Evolutionary conservation across 2,113 vertebrate species (phyloP).

Genomic region (Solea solea): DNA sequence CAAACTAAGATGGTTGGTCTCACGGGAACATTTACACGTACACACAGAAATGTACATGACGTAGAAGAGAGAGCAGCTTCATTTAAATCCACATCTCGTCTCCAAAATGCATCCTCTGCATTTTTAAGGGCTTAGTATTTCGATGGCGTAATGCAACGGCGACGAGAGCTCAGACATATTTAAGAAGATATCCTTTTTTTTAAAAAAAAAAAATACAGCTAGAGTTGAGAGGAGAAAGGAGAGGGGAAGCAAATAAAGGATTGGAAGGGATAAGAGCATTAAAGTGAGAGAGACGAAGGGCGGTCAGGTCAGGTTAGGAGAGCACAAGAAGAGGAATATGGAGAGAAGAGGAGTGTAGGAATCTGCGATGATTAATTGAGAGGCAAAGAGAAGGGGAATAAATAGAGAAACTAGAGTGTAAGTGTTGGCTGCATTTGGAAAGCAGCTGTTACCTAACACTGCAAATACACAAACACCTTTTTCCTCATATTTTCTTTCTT

Average conservation of each 20-base stretch:
- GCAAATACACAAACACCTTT: conserved; percentile 22
- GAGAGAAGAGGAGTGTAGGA: background rate
- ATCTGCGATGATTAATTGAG: conserved; percentile 2
- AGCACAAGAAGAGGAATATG: background rate
- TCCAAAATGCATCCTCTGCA: conserved; percentile 5
- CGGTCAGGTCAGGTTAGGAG: background rate
- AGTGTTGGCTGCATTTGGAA: conserved; percentile 43
- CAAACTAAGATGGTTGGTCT: background rate
- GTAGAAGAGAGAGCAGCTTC: conserved; percentile 27
- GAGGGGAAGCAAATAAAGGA: background rate
- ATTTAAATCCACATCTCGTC: conserved; percentile 31
- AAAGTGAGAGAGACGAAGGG: background rate
- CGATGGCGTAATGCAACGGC: background rate
- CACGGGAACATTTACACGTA: conserved; percentile 25
- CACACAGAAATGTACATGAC: conserved; percentile 2
- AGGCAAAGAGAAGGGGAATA: background rate
- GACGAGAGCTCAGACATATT: conserved; percentile 8
- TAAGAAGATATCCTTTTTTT: background rate
- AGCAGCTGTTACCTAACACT: conserved; percentile 52
- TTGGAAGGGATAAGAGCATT: background rate
- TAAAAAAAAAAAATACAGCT: conserved; percentile 5
- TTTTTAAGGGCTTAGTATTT: conserved; percentile 25
- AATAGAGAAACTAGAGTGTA: conserved; percentile 17
- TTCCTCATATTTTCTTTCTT: conserved; percentile 31
- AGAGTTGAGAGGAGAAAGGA: conserved; percentile 31